Conservation (phyloP, 2,888 invertebrate species). For the Leptinotarsa rubiginosa region DNA sequence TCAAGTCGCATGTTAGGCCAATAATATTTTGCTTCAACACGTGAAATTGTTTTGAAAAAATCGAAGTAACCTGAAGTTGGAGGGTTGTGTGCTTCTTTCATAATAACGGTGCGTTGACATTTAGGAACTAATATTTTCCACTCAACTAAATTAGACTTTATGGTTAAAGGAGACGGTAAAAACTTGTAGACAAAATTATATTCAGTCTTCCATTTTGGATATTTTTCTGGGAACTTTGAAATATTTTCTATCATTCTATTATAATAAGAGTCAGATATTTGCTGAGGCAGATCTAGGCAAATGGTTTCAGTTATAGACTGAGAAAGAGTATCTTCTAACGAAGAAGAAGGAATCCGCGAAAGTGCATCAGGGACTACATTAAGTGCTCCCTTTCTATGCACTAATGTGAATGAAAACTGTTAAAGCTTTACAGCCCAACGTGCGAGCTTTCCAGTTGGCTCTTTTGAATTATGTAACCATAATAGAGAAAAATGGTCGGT, state of each 20-base stretch:
- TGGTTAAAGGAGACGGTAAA: constrained; percentile 4
- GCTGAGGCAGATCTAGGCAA: no score
- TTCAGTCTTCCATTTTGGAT: constrained; percentile 31
- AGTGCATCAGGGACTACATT: no score
- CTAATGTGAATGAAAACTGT: not conserved
- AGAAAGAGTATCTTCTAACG: no score
- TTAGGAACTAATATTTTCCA: constrained; percentile 49
- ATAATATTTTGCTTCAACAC: no score
- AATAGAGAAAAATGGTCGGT: not conserved
- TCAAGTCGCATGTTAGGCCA: no score
- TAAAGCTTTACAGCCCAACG: not conserved
- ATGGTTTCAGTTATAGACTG: no score
- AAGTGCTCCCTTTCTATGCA: not conserved
- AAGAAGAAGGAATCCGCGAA: no score
- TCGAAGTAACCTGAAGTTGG: no score
- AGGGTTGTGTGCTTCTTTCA: constrained; percentile 23
- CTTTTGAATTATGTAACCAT: not conserved
- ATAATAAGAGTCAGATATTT: no score
- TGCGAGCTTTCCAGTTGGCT: not conserved
- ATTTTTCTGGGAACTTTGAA: constrained; percentile 22
- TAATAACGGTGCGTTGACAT: constrained; percentile 33
- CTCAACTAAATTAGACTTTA: constrained; percentile 35
- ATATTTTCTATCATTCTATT: not conserved
- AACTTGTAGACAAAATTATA: constrained; percentile 30
- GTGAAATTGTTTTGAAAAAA: no score